phyloP scores from a whole-genome alignment of 2,113 vertebrate species.

The Python bivittatus region DNA sequence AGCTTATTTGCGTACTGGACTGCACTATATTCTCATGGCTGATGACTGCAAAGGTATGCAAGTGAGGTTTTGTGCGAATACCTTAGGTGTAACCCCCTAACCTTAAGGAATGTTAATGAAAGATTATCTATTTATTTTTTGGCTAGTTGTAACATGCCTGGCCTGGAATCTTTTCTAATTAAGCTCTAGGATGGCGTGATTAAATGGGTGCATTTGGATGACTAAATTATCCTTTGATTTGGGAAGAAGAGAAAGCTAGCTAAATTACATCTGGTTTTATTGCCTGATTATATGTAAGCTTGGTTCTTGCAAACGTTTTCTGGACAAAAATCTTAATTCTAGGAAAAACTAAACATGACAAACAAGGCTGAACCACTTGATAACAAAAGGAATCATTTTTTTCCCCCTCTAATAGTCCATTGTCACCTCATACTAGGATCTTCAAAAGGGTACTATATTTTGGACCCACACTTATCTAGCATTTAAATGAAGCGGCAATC shows the following conservation, averaged over 20 bases:
- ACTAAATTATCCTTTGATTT: background rate
- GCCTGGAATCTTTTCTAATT: background rate
- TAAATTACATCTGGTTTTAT: background rate
- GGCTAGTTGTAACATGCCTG: background rate
- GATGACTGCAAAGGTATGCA: background rate
- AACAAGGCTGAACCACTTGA: background rate
- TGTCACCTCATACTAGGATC: background rate
- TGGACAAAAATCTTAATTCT: background rate
- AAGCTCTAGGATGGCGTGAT: background rate
- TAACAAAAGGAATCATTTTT: background rate
- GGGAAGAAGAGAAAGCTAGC: background rate
- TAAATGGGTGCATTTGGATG: background rate
- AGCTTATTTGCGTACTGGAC: background rate
- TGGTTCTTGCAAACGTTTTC: background rate
- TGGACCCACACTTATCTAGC: background rate
- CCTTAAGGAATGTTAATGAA: background rate
- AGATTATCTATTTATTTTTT: background rate
- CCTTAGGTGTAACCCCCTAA: background rate
- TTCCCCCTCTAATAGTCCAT: background rate
- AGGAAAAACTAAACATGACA: background rate
- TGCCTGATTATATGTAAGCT: background rate
- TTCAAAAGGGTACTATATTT: background rate
- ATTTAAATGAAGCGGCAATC: constrained; percentile 12
- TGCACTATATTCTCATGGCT: background rate
- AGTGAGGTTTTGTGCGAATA: background rate